phyloP scores from a whole-genome alignment of 2,797 vertebrate species.

The Toxotes lorentzi region DNA sequence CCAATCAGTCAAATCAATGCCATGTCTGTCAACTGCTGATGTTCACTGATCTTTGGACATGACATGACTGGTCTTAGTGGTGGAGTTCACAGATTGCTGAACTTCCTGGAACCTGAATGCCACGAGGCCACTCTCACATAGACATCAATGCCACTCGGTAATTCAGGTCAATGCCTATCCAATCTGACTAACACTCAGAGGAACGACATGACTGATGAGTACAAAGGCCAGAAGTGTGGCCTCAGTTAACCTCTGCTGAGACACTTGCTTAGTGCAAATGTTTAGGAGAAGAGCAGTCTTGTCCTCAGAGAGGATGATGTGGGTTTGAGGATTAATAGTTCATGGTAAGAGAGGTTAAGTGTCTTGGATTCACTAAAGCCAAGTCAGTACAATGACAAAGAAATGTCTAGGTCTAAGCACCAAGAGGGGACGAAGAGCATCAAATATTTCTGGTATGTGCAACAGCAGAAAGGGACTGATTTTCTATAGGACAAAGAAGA shows the following conservation, averaged over 20 bases:
- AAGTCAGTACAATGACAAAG: conserved; percentile 44
- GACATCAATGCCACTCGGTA: conserved; percentile 53
- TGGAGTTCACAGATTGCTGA: conserved; percentile 31
- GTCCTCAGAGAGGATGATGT: conserved; percentile 29
- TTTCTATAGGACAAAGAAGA: neutral
- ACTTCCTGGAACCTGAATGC: conserved; percentile 41
- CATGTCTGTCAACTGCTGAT: conserved; percentile 35
- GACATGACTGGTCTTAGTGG: conserved; percentile 8
- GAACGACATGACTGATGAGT: conserved; percentile 67
- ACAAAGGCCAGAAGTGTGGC: conserved; percentile 42
- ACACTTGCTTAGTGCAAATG: conserved; percentile 36
- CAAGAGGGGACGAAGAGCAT: conserved; percentile 4
- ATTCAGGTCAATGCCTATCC: conserved; percentile 69
- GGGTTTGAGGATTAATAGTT: conserved; percentile 54
- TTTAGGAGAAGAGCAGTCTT: conserved; percentile 26
- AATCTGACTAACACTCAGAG: conserved; percentile 48
- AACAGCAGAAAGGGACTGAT: neutral
- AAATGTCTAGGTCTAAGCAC: neutral
- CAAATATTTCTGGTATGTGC: neutral
- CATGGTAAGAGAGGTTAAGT: conserved; percentile 51
- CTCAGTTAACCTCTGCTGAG: conserved; percentile 47
- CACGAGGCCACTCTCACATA: conserved; percentile 37
- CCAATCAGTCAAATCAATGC: conserved; percentile 42
- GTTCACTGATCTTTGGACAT: conserved; percentile 12
- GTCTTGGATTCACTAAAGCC: conserved; percentile 14